Conservation (phyloP, 2,113 vertebrate species). For the Aleadryas rufinucha region DNA sequence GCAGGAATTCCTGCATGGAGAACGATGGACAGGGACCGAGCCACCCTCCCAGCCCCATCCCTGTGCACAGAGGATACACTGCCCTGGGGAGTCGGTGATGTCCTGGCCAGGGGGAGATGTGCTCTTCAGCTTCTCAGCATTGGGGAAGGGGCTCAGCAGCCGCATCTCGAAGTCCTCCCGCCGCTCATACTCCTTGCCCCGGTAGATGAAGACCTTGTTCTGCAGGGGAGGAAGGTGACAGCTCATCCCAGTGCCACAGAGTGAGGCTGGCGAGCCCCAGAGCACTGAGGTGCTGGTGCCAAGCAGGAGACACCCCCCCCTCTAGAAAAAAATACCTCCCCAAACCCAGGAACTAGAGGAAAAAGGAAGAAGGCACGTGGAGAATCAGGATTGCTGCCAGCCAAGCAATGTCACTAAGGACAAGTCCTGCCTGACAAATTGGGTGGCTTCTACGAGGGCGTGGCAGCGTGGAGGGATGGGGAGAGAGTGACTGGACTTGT, state of each 20-base stretch:
- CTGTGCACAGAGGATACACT: conserved; percentile 31
- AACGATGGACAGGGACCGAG: accelerated
- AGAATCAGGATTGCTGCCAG: background rate
- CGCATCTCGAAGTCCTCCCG: conserved; percentile 59
- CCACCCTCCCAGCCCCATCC: background rate
- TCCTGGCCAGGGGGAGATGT: conserved; percentile 1
- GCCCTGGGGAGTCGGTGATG: background rate
- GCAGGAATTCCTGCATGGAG: accelerated
- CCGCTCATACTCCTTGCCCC: conserved; percentile 64
- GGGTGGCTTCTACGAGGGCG: accelerated
- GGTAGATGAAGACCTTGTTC: conserved; percentile 69
- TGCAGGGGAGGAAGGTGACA: background rate
- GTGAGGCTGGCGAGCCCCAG: accelerated
- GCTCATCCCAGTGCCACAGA: accelerated
- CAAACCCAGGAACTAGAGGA: background rate
- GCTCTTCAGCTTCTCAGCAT: conserved; percentile 41
- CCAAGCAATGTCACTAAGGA: too few relatives aligned
- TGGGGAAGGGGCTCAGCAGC: conserved; percentile 62
- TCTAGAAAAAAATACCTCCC: background rate
- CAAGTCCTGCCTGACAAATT: background rate
- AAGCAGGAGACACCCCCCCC: background rate
- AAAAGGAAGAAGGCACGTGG: background rate
- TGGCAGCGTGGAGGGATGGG: background rate
- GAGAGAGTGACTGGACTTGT: background rate
- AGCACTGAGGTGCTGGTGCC: background rate